These are phyloP conservation scores for Sebastes wilsoni DNA, from an alignment of 2,797 vertebrate genomes.

Conservation along the genomic window DNA sequence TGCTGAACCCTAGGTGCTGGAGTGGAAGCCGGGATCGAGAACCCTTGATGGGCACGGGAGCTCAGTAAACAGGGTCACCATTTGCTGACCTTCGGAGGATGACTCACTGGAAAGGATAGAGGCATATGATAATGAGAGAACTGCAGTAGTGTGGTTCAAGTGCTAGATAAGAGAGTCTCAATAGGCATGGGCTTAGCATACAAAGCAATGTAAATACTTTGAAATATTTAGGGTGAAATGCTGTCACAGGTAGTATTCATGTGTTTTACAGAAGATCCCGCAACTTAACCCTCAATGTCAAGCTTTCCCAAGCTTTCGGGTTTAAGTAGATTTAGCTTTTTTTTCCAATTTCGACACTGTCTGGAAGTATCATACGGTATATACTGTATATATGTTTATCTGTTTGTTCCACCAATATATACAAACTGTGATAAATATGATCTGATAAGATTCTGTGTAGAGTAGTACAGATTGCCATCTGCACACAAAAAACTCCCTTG, in stretches of 20 bases:
- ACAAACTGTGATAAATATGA: no score
- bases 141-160: neutral
- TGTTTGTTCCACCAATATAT: neutral
- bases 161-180: constrained; percentile 3
- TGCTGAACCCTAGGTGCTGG: constrained; percentile 5
- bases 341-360: no score
- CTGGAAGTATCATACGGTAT: no score
- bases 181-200: neutral
- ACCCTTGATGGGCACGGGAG: constrained; percentile 27
- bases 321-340: no score
- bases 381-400: no score
- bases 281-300: no score
- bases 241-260: neutral
- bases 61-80: constrained; percentile 44
- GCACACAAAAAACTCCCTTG: neutral
- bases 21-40: constrained; percentile 15
- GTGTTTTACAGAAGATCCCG: no score
- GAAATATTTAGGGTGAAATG: neutral
- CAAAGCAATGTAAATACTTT: neutral
- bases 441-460: neutral
- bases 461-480: neutral
- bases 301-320: no score
- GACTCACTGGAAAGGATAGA: constrained; percentile 37
- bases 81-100: constrained; percentile 47
- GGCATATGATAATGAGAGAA: constrained; percentile 25